Base-by-base conservation (phyloP, 2,113 vertebrate species). In the Indri indri region DNA sequence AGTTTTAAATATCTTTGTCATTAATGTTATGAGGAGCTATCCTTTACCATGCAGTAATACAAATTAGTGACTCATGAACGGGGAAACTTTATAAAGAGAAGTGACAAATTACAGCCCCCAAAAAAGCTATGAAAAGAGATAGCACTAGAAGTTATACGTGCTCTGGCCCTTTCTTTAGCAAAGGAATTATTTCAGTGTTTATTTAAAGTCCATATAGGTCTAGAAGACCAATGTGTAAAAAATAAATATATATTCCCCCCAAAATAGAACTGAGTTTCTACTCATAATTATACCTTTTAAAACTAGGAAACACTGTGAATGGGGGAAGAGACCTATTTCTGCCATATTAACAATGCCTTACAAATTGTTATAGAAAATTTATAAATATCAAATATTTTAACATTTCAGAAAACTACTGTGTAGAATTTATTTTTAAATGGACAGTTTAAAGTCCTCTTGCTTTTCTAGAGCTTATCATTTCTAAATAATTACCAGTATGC, bases 41-140 rank as follows among this genome's bases (percentile, higher is more conserved):
- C 57, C 47, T 92, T 95, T 54, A 96, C 42, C 23, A 89, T 14
- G n/a, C 1, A 93, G 20, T 68, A 91, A 80, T 82, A 71, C 25
- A 94, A 94, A 96, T 70, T 34, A 93, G 18, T 95, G n/a, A 80
- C 34, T 68, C 94, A 40, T 89, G n/a, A 94, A 93, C 32, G 8
- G 13, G 47, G 73, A 79, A 91, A 70, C n/a, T 45, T 45, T 45
- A 45, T 45, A 74, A 84, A 86, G 61, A 73, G 27, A 91, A 80
- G 40, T 74, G 9, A 92, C 6, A 94, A 84, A 88, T 54, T 79
- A 77, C 0, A 70, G 20, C 14, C 32, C 52, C 18, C 11, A 7
- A 70, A 91, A 91, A 92, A 12, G 16, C 68, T 87, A 34, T 45
- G n/a, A 91, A 81, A 59, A 89, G n/a, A 65, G 4, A 86, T 54